A percentile compares a stretch with the other conserved stretches of the same genome.
Evolutionary conservation across 2,113 vertebrate species (phyloP).

Genomic region (Neotoma lepida): DNA sequence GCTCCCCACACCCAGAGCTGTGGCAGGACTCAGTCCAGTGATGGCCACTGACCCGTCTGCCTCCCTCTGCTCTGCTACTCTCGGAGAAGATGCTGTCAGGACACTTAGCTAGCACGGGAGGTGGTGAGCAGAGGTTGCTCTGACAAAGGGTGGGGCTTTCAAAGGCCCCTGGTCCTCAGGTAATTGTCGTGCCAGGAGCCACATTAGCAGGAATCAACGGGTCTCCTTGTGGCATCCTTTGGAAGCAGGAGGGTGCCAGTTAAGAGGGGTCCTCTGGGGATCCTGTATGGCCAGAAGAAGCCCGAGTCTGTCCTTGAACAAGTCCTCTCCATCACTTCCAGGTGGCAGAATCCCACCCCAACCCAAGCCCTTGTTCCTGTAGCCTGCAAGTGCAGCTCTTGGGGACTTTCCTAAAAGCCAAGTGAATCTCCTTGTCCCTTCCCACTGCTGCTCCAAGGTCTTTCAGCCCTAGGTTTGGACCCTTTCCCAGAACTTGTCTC

Average conservation of each 20-base stretch:
- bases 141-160: background rate
- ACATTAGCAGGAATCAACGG: background rate
- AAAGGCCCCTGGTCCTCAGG: background rate
- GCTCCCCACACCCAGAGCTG: background rate
- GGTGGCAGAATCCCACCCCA: too few species aligned
- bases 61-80: background rate
- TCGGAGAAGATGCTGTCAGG: background rate
- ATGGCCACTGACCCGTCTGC: background rate
- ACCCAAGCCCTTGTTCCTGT: background rate
- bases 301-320: background rate
- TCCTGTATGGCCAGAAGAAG: background rate
- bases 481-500: background rate
- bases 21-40: background rate
- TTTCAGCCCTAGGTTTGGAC: background rate
- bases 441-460: background rate
- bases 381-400: background rate
- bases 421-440: background rate
- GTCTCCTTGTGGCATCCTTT: background rate
- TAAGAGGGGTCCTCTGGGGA: rapidly evolving
- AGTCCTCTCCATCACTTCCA: background rate
- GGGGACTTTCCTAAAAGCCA: background rate
- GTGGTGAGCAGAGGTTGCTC: background rate
- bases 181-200: background rate
- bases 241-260: background rate
- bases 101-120: background rate